phyloP scores from a whole-genome alignment of 2,888 invertebrate genomes.

The Limulus polyphemus region DNA sequence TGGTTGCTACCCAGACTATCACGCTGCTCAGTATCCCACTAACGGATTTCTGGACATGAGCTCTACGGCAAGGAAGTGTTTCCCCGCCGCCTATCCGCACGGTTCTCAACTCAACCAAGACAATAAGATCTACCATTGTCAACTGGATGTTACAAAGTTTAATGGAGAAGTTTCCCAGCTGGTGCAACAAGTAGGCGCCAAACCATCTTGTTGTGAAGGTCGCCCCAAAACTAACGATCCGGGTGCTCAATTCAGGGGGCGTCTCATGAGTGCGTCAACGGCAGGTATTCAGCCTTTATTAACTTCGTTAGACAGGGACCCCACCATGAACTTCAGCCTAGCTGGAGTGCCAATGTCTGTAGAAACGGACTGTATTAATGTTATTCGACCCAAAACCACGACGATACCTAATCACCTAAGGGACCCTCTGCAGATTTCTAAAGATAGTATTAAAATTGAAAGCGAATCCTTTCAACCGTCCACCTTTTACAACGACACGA shows the following conservation, averaged over 20 bases:
- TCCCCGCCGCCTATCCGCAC: conserved; percentile 16
- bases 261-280: conserved; percentile 23
- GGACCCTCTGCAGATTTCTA: conserved; percentile 12
- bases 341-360: conserved; percentile 3
- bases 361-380: conserved; percentile 18
- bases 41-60: conserved; percentile 73
- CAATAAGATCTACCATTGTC: conserved; percentile 50
- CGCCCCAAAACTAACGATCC: conserved; percentile 13
- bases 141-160: conserved; percentile 40
- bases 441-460: conserved; percentile 10
- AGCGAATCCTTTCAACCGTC: conserved; percentile 7
- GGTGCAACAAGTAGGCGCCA: conserved; percentile 11
- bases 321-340: conserved; percentile 22
- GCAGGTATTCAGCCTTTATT: conserved; percentile 25
- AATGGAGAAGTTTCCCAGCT: conserved; percentile 19
- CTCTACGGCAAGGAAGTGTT: conserved; percentile 38
- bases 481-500: conserved; percentile 42
- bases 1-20: conserved; percentile 20
- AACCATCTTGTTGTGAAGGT: conserved; percentile 24
- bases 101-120: conserved; percentile 25
- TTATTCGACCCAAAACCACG: conserved; percentile 20
- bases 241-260: conserved; percentile 13
- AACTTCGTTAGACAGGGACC: conserved; percentile 41
- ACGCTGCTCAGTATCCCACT: conserved; percentile 32
- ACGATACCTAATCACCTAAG: conserved; percentile 16